Evolutionary conservation across 1,140 invertebrate species (phyloP).

Genomic region (Spodoptera litura): DNA sequence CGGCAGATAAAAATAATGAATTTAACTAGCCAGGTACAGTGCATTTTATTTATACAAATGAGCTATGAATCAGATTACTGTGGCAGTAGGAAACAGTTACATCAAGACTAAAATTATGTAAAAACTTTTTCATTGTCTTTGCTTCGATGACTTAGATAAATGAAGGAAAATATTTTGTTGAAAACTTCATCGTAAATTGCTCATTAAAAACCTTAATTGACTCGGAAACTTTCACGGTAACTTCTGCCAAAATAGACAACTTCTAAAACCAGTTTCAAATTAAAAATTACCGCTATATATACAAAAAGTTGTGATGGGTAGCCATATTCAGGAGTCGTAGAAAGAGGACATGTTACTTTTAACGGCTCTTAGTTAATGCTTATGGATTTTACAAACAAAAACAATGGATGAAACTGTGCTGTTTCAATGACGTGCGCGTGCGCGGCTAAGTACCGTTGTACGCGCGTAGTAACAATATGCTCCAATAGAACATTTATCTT

Average conservation of each 20-base stretch:
- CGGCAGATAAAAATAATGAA: constrained; percentile 40
- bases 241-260: constrained; percentile 30
- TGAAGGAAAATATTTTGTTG: constrained; percentile 1
- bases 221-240: constrained; percentile 29
- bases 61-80: constrained; percentile 11
- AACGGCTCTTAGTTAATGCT: constrained; percentile 41
- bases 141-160: constrained; percentile 9
- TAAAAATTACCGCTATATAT: constrained; percentile 46
- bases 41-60: constrained; percentile 20
- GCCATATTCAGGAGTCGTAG: constrained; percentile 38
- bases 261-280: constrained; percentile 36
- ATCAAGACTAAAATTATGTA: constrained; percentile 19
- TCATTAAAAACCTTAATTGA: constrained; percentile 47
- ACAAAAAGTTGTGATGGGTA: constrained; percentile 39
- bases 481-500: constrained; percentile 58
- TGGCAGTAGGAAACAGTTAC: constrained; percentile 19
- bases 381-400: constrained; percentile 34
- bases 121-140: constrained; percentile 28
- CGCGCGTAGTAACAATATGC: constrained; percentile 40
- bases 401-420: constrained; percentile 31
- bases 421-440: constrained; percentile 26
- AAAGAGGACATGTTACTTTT: constrained; percentile 47
- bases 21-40: background rate
- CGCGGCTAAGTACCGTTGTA: constrained; percentile 20
- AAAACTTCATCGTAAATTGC: constrained; percentile 24